Conservation (phyloP, 2,797 vertebrate genomes). For the Xerus rutilus region DNA sequence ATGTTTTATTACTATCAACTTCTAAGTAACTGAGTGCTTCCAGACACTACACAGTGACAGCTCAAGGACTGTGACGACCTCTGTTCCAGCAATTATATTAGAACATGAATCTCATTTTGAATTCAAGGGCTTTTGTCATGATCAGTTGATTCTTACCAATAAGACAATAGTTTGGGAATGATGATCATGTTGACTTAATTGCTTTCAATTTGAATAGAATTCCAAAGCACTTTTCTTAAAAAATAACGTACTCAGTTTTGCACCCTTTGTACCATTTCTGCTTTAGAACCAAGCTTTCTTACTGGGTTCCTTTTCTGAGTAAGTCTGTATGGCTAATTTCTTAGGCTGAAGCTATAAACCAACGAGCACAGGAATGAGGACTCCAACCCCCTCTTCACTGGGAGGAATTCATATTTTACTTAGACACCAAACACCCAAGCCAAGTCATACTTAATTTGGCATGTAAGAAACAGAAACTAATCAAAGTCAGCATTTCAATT, state of each 20-base stretch:
- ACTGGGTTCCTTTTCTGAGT: constrained; percentile 10
- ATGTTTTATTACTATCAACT: neutral
- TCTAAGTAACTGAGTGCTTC: neutral
- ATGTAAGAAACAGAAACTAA: constrained; percentile 35
- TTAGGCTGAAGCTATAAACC: neutral
- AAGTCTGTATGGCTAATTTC: constrained; percentile 1
- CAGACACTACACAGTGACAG: neutral
- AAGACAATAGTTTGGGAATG: neutral
- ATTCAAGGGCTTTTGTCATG: neutral
- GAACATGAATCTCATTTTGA: neutral
- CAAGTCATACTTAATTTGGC: constrained; percentile 38
- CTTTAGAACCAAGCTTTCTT: constrained; percentile 55
- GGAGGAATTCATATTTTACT: constrained; percentile 21
- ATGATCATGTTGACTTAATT: constrained; percentile 38
- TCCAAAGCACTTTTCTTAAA: constrained; percentile 52
- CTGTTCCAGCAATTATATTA: neutral
- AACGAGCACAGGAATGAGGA: neutral
- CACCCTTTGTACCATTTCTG: constrained; percentile 19
- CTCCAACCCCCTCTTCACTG: neutral
- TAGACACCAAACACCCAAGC: neutral
- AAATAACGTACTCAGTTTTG: constrained; percentile 51
- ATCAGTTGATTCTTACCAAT: constrained; percentile 13
- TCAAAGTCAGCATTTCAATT: constrained; percentile 12
- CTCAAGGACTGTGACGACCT: neutral
- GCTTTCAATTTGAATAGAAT: constrained; percentile 59